A percentile compares a stretch with the other conserved stretches of the same genome.
These are phyloP conservation scores for Halcyon smyrnensis DNA, from an alignment of 2,797 vertebrate genomes.

Conservation along the genomic window DNA sequence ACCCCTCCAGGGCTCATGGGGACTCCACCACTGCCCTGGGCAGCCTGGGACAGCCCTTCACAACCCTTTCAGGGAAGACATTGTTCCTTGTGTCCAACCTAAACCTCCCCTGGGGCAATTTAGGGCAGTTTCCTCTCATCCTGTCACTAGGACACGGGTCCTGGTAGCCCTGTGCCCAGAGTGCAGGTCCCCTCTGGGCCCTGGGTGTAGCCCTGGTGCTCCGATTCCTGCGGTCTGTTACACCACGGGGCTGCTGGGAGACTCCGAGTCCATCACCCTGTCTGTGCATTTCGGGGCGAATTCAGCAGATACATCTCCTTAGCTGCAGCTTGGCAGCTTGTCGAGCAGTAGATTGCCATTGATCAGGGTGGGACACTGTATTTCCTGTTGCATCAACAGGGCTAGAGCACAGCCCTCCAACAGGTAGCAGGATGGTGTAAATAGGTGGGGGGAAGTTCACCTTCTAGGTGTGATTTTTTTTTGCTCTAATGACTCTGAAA, in stretches of 20 bases:
- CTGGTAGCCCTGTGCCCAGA: not conserved
- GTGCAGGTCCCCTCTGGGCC: not conserved
- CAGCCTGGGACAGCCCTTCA: too few relatives aligned
- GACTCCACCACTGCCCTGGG: too few relatives aligned
- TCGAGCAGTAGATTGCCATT: not conserved
- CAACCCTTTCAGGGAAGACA: too few relatives aligned
- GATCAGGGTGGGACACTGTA: too few relatives aligned
- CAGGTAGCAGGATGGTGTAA: not conserved
- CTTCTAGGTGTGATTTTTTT: not conserved
- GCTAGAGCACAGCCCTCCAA: not conserved
- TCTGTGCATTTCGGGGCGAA: not conserved
- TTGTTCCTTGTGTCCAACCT: too few relatives aligned
- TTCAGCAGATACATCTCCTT: not conserved
- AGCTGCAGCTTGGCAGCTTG: not conserved
- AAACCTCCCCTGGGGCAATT: too few relatives aligned
- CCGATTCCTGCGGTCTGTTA: accelerated
- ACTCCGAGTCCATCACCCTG: accelerated
- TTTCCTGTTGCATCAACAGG: not conserved
- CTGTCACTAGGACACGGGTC: too few relatives aligned
- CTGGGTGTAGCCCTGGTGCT: not conserved
- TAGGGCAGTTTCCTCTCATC: too few relatives aligned
- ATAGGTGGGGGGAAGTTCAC: not conserved
- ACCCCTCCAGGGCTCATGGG: too few relatives aligned
- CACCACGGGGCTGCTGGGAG: not conserved
- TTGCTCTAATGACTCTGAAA: not conserved